Evolutionary conservation across 2,888 invertebrate genomes (phyloP), one percentile per base, ranked within the genome.

Genomic region (Monopis laevigella): DNA sequence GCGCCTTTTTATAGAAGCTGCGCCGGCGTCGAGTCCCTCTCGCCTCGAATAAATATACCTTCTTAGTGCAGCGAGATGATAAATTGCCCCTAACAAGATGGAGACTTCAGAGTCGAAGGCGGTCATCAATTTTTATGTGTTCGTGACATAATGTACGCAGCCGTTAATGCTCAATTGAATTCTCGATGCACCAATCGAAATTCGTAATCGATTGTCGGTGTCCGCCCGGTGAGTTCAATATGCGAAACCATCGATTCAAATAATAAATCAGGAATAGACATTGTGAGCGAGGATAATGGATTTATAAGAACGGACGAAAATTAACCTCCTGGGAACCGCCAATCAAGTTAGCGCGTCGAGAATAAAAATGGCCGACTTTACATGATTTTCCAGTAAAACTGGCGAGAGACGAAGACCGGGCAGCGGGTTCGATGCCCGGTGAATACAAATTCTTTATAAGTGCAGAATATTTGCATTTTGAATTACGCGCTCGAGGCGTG

Each of bases 381-480:
- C 78, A 75, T 77, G 75, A 75, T 73, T 73, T 63, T 62, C 64
- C 74, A 66, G 77, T 78, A 77, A 75, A 77, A 62, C 62, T 53
- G 64, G 59, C 66, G 60, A 60, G 67, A 69, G 70, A 69, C 73
- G 69, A 63, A 58, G 61, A 21, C 53, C 56, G 53, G 59, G 59
- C 59, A 62, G 58, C 59, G 65, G 68, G 66, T 63, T 54, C 52
- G 55, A 48, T 62, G 67, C 58, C 55, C 50, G 54, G 59, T 63
- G 78, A 78, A 78, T 80, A 80, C 78, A 63, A 75, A 77, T 66
- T 64, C 58, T 64, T 67, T 71, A 67, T 72, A 71, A 73, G 68
- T 73, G 72, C 73, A 68, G 56, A 66, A 59, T 68, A 80, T 78
- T 80, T 73, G 72, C 77, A 78, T 77, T 74, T 74, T 68, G 77